Base-by-base conservation (phyloP, 30 jellyfish, hydroid and myxozoan genomes). In the Aurelia sp. region DNA sequence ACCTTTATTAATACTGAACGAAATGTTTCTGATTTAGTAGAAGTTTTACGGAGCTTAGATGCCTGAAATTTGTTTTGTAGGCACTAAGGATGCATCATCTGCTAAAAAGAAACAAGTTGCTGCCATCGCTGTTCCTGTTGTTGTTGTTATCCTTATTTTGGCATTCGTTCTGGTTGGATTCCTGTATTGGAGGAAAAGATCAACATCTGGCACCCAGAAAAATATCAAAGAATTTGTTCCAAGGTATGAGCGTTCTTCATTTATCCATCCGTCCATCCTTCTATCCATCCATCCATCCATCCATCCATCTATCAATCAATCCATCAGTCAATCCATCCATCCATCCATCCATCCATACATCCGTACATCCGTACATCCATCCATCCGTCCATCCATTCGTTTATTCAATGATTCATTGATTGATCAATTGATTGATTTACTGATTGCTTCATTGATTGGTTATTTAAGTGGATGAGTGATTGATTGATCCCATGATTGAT, bases 101-200 rank as follows among this genome's bases (percentile, higher is more conserved):
- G 82, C 59, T 6, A 22, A 22, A 11, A 63, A 63, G 73, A 47
- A 69, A 52, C 67, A 48, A 61, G 67, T 77, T 30, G 66, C 93
- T 13, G 80, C 86, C 38, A 84, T 84, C 15, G 85, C 83, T 24
- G 93, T 84, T 27, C 93, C 93, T 9, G 66, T 84, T 4, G 88
- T 73, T 22, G 88, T 55, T 72, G 88, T 57, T 0, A 64, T 72
- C 12, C 68, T 84, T 5, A 18, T 84, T 13, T 6, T 84, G 15
- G 27, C 50, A 17, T 59, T 84, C 47, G 48, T 63, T 2, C 84
- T 47, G 22, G 6, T 72, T 13, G 87, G 68, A 13, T 47, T 84
- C 27, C 12, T 84, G 13, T 84, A 72, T 50, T 52, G 82, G 41
- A 84, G 78, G 63, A 61, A 78, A 50, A 17, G 38, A 31, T 44